Conservation (phyloP, 2,113 vertebrate genomes). For the Psilopogon haemacephalus region DNA sequence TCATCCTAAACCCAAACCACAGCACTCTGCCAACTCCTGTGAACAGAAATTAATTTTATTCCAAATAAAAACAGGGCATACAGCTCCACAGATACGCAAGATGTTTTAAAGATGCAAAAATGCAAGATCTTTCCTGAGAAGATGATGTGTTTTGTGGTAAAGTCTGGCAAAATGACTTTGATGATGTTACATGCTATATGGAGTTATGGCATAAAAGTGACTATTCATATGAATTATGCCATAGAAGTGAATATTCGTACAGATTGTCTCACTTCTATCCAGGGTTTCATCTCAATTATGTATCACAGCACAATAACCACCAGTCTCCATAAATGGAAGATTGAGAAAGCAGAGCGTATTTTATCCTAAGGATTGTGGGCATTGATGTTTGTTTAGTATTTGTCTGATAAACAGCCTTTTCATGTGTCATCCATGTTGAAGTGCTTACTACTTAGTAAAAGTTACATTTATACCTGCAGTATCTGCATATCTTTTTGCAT, state of each 20-base stretch:
- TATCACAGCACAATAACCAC: neutral
- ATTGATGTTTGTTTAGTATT: neutral
- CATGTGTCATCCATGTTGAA: neutral
- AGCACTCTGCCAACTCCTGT: neutral
- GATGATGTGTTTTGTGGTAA: neutral
- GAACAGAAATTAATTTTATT: neutral
- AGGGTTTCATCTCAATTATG: neutral
- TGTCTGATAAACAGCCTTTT: neutral
- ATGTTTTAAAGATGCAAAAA: neutral
- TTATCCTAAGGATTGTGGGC: neutral
- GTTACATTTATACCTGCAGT: neutral
- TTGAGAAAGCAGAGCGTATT: neutral
- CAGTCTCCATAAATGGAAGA: neutral
- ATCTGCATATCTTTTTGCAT: neutral
- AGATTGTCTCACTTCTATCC: neutral
- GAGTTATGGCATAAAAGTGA: neutral
- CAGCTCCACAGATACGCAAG: neutral
- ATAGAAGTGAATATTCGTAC: neutral
- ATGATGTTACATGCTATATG: neutral
- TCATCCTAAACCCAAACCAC: neutral
- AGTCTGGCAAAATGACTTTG: neutral
- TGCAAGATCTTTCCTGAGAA: neutral
- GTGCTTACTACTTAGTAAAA: neutral
- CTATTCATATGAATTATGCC: neutral
- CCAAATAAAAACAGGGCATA: neutral